Percentiles rank a stretch among this genome's conserved stretches.
These are phyloP conservation scores for Abscondita cerata DNA, from an alignment of 2,888 invertebrate genomes.

Conservation along the genomic window DNA sequence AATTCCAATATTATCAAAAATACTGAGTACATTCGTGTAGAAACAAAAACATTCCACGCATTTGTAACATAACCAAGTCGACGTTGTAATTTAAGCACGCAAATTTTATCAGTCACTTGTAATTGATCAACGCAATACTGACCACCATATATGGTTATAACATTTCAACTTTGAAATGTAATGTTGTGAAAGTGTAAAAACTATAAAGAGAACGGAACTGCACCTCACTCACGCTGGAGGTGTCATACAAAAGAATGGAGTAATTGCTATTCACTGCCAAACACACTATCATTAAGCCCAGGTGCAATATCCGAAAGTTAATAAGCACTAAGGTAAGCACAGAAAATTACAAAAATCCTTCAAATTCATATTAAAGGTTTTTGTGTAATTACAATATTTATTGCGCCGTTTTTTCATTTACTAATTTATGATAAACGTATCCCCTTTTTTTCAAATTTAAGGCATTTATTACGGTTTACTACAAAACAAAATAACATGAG, in stretches of 20 bases:
- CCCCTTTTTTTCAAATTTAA: not conserved
- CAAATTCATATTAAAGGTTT: not conserved
- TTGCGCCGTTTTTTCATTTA: not conserved
- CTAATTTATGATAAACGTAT: slow-evolving; percentile 1
- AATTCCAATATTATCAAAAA: too few relatives aligned
- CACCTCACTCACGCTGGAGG: slow-evolving; percentile 34
- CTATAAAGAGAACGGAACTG: not conserved
- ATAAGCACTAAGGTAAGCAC: slow-evolving; percentile 23
- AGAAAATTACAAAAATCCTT: slow-evolving; percentile 10
- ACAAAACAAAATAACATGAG: slow-evolving; percentile 18
- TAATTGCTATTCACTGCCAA: slow-evolving; percentile 32
- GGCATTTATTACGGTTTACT: slow-evolving; percentile 21
- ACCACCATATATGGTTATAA: slow-evolving; percentile 18
- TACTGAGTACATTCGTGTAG: too few relatives aligned
- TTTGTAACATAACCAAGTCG: too few relatives aligned
- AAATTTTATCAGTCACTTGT: too few relatives aligned
- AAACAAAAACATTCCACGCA: too few relatives aligned
- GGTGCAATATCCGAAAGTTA: slow-evolving; percentile 33
- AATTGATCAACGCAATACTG: slow-evolving; percentile 10
- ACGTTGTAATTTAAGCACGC: too few relatives aligned
- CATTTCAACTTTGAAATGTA: slow-evolving; percentile 18
- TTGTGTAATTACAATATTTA: not conserved
- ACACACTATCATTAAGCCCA: slow-evolving; percentile 31
- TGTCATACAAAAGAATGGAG: slow-evolving; percentile 26
- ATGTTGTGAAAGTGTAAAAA: slow-evolving; percentile 22